Base-by-base conservation (phyloP, 2,113 vertebrate species). In the Semicossyphus pulcher region DNA sequence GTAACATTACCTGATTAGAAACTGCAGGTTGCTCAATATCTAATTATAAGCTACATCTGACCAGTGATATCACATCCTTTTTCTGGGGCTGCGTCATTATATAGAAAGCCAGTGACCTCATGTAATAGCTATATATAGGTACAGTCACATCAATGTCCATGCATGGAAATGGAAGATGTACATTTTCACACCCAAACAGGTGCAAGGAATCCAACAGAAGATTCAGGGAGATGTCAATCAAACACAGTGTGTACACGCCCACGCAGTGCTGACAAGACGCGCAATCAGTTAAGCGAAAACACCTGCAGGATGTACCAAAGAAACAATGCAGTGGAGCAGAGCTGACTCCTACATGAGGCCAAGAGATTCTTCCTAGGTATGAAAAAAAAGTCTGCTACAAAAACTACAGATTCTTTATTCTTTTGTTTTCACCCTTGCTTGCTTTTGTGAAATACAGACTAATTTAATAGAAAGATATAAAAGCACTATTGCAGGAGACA, bases 261-360 rank as follows among this genome's bases (percentile, higher is more conserved):
- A 34, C 53, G 2, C n/a, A 52, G 6, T 12, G 39, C 29, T 36
- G 20, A 34, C 26, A 34, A n/a, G 51, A 54, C 25, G 1, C 14
- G 5, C 39, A 56, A 62, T 71, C 23, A 56, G n/a, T 47, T 52
- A 47, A 54, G 25, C 21, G 26, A 58, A 52, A 64, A 74, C 18
- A 60, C 39, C 47, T 45, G 34, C 4, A 29, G 26, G 34, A 1
- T 34, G 56, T 32, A 44, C 37, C 28, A 67, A 41, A 15, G 18
- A 47, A 7, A 37, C 25, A 18, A 12, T 8, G 21, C 25, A 18
- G 9, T 8, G 21, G 32, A 25, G 11, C 4, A 5, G 16, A 25
- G n/a, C n/a, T n/a, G 71, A 74, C 14, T 20, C 31, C 31, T 31
- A 2, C 31, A 39, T 14, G 25, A 15, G 49, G 8, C 14, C 1